A percentile compares a stretch with the other conserved stretches of the same genome.
Conservation (phyloP, 2,113 vertebrate genomes). For the Rattus norvegicus region DNA sequence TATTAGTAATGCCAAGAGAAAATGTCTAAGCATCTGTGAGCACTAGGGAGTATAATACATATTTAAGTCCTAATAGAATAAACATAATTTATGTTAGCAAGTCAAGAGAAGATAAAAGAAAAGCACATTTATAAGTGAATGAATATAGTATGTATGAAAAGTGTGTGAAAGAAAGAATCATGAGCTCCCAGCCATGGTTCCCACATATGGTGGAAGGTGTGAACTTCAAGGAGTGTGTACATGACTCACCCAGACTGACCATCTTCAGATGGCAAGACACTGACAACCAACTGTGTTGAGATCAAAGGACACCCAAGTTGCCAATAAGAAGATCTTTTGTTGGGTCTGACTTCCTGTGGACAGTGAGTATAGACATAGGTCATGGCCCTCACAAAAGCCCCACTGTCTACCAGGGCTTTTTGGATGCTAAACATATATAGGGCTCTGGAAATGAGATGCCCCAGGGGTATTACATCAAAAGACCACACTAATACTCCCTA, state of each 20-base stretch:
- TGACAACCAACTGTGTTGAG: not conserved
- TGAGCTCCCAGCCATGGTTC: not conserved
- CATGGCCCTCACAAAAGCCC: slow-evolving; percentile 3
- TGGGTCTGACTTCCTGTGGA: slow-evolving; percentile 6
- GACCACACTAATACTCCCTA: not conserved
- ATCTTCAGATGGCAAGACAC: not conserved
- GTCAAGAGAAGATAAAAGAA: not conserved
- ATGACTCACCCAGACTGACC: not conserved
- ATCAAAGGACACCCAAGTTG: slow-evolving; percentile 54
- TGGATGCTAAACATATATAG: not conserved
- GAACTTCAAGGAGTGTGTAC: not conserved
- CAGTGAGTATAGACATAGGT: slow-evolving; percentile 39
- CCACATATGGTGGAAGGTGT: not conserved
- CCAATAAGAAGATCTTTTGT: slow-evolving; percentile 15
- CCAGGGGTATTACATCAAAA: slow-evolving; percentile 60
- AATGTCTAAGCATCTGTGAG: not conserved
- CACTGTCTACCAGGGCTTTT: not conserved
- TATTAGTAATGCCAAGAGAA: not conserved
- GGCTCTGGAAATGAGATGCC: slow-evolving; percentile 31
- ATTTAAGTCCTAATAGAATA: not conserved
- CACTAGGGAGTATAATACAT: not conserved
- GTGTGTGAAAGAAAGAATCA: not conserved
- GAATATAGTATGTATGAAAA: not conserved
- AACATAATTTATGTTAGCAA: not conserved
- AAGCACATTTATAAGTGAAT: not conserved